These are phyloP conservation scores for Rutpela maculata DNA, from an alignment of 2,888 invertebrate genomes.

Conservation along the genomic window DNA sequence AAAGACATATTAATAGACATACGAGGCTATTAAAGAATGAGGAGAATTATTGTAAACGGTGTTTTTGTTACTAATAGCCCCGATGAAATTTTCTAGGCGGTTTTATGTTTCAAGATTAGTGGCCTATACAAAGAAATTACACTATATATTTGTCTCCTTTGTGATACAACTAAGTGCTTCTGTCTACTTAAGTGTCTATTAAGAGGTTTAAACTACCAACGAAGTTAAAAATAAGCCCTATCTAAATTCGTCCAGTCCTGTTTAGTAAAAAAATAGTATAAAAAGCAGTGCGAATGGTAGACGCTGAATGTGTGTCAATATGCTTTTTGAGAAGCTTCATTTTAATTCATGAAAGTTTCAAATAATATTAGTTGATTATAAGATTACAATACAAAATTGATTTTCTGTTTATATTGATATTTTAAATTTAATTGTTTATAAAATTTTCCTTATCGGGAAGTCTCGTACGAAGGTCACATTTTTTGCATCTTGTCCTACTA, in stretches of 20 bases:
- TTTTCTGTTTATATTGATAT: too few species aligned
- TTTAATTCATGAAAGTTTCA: neutral
- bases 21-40: slow-evolving; percentile 18
- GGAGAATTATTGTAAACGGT: neutral
- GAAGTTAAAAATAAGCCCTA: slow-evolving; percentile 19
- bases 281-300: neutral
- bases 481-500: too few species aligned
- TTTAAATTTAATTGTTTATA: too few species aligned
- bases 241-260: slow-evolving; percentile 21
- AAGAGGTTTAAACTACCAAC: neutral
- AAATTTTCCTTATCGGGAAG: too few species aligned
- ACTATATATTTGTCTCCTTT: neutral
- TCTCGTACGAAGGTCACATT: too few species aligned
- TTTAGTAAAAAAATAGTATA: slow-evolving; percentile 18
- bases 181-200: neutral
- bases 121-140: neutral
- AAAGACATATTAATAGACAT: slow-evolving; percentile 15
- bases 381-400: too few species aligned
- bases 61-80: neutral
- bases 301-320: neutral
- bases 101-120: neutral
- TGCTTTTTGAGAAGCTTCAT: neutral
- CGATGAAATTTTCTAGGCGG: neutral
- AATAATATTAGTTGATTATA: too few species aligned
- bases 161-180: neutral